These are phyloP conservation scores for Odocoileus virginianus DNA, from an alignment of 2,113 vertebrate species.

Conservation along the genomic window DNA sequence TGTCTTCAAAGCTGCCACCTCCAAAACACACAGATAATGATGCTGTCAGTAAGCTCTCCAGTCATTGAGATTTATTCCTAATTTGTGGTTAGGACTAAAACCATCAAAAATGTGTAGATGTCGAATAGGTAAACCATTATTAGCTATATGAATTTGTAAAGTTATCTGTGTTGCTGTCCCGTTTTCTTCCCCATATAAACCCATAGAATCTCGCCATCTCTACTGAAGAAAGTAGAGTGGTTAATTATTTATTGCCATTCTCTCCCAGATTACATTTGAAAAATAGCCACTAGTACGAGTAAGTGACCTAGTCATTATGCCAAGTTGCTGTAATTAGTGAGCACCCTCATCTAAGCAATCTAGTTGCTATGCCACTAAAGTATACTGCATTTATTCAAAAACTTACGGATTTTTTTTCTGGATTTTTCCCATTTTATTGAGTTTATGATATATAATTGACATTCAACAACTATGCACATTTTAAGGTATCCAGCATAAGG, in stretches of 20 bases:
- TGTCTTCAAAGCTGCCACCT: neutral
- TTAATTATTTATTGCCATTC: neutral
- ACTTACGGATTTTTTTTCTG: neutral
- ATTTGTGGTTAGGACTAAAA: neutral
- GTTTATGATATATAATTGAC: neutral
- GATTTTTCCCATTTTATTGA: neutral
- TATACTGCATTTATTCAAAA: neutral
- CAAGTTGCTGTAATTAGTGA: neutral
- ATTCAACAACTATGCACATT: neutral
- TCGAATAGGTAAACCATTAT: neutral
- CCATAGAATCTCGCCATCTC: neutral
- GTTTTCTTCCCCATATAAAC: neutral
- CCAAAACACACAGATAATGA: neutral
- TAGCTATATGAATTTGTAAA: neutral
- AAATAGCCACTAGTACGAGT: neutral
- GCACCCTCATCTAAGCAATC: neutral
- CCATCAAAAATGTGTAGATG: neutral
- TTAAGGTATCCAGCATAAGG: neutral
- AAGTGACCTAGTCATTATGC: neutral
- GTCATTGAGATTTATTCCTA: neutral
- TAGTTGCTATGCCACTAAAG: neutral
- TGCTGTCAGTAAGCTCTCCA: neutral
- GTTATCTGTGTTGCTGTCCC: neutral
- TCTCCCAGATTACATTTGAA: neutral
- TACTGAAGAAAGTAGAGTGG: neutral